phyloP scores from a whole-genome alignment of 2,888 invertebrate genomes.

The Andrena camellia region DNA sequence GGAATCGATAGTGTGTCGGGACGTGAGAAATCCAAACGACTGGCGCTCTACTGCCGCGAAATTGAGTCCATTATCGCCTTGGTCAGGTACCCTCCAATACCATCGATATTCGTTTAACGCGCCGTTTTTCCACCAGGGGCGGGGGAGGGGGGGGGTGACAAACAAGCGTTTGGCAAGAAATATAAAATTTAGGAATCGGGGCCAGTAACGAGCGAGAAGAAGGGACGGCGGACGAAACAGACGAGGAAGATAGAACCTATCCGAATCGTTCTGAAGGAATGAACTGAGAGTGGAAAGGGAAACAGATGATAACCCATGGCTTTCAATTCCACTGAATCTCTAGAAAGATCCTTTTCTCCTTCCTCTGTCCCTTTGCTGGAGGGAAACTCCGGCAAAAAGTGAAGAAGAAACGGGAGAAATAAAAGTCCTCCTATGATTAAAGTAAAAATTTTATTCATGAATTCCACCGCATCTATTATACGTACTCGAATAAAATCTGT shows the following conservation, averaged over 20 bases:
- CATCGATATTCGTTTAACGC: constrained; percentile 79
- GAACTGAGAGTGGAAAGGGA: constrained; percentile 22
- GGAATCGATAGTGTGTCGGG: constrained; percentile 72
- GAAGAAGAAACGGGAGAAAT: not conserved
- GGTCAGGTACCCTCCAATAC: constrained; percentile 74
- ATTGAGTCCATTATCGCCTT: constrained; percentile 78
- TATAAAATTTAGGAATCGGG: constrained; percentile 68
- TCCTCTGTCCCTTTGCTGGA: not conserved
- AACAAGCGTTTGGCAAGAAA: constrained; percentile 71
- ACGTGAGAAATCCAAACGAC: constrained; percentile 67
- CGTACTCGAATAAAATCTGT: constrained; percentile 24
- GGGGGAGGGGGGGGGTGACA: constrained; percentile 50
- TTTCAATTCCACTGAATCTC: constrained; percentile 44
- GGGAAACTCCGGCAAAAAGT: not conserved
- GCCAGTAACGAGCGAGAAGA: not conserved
- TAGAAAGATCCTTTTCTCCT: constrained; percentile 17
- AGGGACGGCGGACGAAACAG: not conserved
- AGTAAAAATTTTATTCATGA: constrained; percentile 48
- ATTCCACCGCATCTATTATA: constrained; percentile 34
- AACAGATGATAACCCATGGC: constrained; percentile 37
- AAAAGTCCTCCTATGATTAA: constrained; percentile 34
- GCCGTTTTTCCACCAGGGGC: constrained; percentile 68
- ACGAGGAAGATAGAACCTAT: not conserved
- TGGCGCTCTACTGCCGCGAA: constrained; percentile 70
- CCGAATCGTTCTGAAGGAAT: constrained; percentile 1